Percentiles rank a stretch among this genome's conserved stretches.
phyloP scores from a whole-genome alignment of 2,797 vertebrate species.

The Cossypha heuglini region DNA sequence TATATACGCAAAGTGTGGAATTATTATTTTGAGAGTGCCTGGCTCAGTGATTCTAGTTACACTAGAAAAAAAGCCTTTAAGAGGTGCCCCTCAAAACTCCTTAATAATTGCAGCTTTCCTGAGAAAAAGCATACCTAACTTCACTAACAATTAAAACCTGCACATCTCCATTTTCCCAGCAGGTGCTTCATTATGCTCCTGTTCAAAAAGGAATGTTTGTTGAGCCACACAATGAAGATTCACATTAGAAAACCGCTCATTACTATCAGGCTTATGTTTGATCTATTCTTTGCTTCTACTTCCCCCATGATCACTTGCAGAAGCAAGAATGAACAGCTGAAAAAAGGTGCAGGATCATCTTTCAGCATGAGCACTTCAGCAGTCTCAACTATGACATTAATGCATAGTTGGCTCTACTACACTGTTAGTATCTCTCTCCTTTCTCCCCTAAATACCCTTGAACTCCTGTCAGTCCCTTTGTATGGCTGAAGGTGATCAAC shows the following conservation, averaged over 20 bases:
- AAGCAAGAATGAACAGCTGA: constrained; percentile 29
- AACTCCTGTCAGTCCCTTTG: background rate
- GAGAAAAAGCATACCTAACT: background rate
- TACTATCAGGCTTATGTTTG: background rate
- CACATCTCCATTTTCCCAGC: background rate
- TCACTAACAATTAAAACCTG: background rate
- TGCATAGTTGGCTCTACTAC: background rate
- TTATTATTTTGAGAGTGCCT: background rate
- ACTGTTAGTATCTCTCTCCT: background rate
- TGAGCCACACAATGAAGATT: background rate
- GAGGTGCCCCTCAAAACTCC: background rate
- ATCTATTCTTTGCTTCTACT: background rate
- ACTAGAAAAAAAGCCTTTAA: background rate
- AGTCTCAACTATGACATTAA: constrained; percentile 14
- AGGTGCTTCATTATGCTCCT: background rate
- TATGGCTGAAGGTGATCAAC: background rate
- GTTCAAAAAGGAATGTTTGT: background rate
- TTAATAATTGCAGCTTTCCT: background rate
- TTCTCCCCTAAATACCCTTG: constrained; percentile 50
- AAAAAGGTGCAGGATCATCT: background rate
- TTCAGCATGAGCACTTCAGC: constrained; percentile 32
- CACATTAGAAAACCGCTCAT: background rate
- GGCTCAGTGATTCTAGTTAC: background rate
- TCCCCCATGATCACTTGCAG: background rate
- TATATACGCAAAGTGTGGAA: background rate